phyloP scores from a whole-genome alignment of 2,888 invertebrate genomes.

The Nomada ruficornis region DNA sequence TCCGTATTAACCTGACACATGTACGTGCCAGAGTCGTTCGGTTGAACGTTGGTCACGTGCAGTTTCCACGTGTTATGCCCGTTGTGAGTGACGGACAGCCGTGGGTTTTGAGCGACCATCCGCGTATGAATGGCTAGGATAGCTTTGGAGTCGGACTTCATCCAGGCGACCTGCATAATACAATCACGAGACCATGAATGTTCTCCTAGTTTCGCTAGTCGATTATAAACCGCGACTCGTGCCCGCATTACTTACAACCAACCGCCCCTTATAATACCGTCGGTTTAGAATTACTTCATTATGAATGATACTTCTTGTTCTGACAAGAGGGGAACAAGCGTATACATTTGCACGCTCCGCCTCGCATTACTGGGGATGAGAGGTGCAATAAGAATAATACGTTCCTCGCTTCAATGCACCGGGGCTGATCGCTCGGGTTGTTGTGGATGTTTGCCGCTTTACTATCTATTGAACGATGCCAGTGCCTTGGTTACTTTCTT shows the following conservation, averaged over 20 bases:
- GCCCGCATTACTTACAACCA: constrained; percentile 32
- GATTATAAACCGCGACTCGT: constrained; percentile 47
- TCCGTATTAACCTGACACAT: constrained; percentile 98
- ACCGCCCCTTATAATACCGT: constrained; percentile 24
- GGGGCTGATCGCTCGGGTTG: constrained; percentile 3
- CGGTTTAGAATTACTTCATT: constrained; percentile 41
- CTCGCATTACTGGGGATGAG: neutral
- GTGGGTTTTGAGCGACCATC: constrained; percentile 94
- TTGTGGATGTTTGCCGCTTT: constrained; percentile 16
- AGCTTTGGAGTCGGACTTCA: constrained; percentile 95
- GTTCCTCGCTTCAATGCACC: constrained; percentile 17
- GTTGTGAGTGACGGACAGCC: constrained; percentile 95
- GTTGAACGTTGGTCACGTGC: constrained; percentile 95
- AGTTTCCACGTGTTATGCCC: constrained; percentile 97
- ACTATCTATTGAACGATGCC: constrained; percentile 25
- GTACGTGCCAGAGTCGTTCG: constrained; percentile 96
- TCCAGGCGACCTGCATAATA: constrained; percentile 92
- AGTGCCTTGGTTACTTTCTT: constrained; percentile 36
- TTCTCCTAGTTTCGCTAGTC: constrained; percentile 54
- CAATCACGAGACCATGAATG: constrained; percentile 39
- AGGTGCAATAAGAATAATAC: constrained; percentile 29
- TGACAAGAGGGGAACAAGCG: neutral
- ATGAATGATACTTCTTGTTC: constrained; percentile 19
- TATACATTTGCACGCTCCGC: too few relatives aligned
- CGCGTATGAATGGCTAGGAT: constrained; percentile 95